Percentiles rank a stretch among this genome's conserved stretches.
Conservation (phyloP, 2,113 vertebrate genomes). For the Gorilla gorilla region DNA sequence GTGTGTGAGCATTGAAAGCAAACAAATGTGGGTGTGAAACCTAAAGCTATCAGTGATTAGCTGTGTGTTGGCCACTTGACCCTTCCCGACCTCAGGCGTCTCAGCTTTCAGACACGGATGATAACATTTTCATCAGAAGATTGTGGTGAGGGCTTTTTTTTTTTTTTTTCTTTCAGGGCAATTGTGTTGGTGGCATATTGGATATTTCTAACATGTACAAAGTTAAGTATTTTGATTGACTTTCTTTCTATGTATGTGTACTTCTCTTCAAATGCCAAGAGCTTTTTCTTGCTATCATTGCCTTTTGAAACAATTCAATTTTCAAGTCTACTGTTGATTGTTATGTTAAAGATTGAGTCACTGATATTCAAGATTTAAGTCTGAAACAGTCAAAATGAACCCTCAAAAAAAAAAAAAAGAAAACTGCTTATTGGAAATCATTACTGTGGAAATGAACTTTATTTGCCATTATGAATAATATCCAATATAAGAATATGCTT, state of each 20-base stretch:
- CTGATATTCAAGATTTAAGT: conserved; percentile 61
- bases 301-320: conserved; percentile 58
- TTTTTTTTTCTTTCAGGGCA: conserved; percentile 48
- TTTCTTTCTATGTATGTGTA: conserved; percentile 58
- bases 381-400: not conserved
- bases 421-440: conserved; percentile 13
- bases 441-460: not conserved
- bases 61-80: not conserved
- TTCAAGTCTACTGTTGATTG: conserved; percentile 51
- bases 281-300: conserved; percentile 65
- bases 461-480: not conserved
- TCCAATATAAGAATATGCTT: not conserved
- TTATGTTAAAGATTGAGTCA: conserved; percentile 59
- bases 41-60: not conserved
- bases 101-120: not conserved
- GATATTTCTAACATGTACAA: conserved; percentile 70
- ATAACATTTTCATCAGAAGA: not conserved
- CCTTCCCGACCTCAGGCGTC: not conserved
- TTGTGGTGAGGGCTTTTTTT: not conserved
- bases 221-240: conserved; percentile 64
- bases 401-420: not conserved
- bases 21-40: not conserved
- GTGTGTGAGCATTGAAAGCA: not conserved
- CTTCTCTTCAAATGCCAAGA: conserved; percentile 53
- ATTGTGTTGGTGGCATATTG: conserved; percentile 58